phyloP scores from a whole-genome alignment of 1,140 invertebrate species.

The Bombus confusus region DNA sequence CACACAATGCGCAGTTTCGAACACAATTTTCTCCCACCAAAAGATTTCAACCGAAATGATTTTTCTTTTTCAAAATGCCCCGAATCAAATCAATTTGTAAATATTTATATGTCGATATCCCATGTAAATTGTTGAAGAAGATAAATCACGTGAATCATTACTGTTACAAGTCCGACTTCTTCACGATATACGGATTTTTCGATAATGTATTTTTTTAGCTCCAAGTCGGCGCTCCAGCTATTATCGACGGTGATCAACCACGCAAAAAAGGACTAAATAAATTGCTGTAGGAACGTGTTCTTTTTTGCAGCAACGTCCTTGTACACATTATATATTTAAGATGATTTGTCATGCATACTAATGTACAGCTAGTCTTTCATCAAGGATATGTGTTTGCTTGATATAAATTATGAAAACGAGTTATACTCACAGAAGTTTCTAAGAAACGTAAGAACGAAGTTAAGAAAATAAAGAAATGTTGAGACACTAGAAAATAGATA shows the following conservation, averaged over 20 bases:
- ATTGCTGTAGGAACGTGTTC: neutral
- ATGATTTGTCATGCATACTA: too few relatives aligned
- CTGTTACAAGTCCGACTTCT: neutral
- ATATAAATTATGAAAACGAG: neutral
- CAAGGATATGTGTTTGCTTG: neutral
- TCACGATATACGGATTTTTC: neutral
- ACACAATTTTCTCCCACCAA: too few relatives aligned
- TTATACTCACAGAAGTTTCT: neutral
- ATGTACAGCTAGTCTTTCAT: too few relatives aligned
- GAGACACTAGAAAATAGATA: neutral
- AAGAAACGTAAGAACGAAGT: neutral
- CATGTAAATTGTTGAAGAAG: neutral
- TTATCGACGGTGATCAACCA: neutral
- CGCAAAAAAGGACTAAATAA: neutral
- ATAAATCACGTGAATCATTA: conserved; percentile 8
- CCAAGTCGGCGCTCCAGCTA: neutral
- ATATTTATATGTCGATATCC: neutral
- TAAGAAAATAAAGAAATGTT: too few relatives aligned
- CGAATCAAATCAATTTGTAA: neutral
- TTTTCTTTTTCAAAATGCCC: neutral
- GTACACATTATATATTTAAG: too few relatives aligned
- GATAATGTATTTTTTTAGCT: neutral
- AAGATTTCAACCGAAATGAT: neutral
- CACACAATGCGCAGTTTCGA: neutral
- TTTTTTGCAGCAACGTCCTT: too few relatives aligned